phyloP scores from a whole-genome alignment of 2,113 vertebrate genomes.

The Petrocephalus zakoni region DNA sequence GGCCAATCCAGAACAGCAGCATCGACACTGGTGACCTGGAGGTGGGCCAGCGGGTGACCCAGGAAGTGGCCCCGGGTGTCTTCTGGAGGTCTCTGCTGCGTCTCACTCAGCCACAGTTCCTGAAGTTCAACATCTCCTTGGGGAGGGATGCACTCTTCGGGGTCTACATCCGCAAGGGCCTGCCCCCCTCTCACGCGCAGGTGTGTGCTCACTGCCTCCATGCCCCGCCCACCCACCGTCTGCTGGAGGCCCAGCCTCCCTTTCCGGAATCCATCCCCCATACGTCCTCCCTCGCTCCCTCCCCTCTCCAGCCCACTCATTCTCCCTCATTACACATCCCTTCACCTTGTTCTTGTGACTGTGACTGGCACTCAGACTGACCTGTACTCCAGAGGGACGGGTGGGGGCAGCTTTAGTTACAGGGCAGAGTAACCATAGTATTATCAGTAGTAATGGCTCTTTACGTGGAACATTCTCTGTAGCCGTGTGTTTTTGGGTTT shows the following conservation, averaged over 20 bases:
- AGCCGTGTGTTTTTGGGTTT: not conserved
- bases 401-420: not conserved
- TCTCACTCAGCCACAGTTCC: constrained; percentile 88
- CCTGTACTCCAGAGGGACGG: not conserved
- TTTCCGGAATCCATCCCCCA: not conserved
- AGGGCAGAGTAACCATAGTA: not conserved
- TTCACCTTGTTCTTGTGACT: too few relatives aligned
- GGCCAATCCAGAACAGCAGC: constrained; percentile 85
- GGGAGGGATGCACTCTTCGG: constrained; percentile 95
- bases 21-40: constrained; percentile 90
- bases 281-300: not conserved
- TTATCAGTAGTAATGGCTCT: not conserved
- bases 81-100: constrained; percentile 95
- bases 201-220: constrained; percentile 38
- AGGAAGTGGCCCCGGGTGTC: constrained; percentile 88
- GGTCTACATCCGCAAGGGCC: constrained; percentile 92
- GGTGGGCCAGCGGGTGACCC: constrained; percentile 83
- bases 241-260: not conserved
- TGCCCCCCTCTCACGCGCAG: constrained; percentile 95
- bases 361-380: not conserved
- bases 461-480: not conserved
- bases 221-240: not conserved
- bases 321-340: not conserved
- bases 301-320: not conserved
- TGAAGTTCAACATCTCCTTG: constrained; percentile 98